Percentiles rank a stretch among this genome's conserved stretches.
phyloP scores from a whole-genome alignment of 2,888 invertebrate genomes.

The Nematopogon swammerdamellus region DNA sequence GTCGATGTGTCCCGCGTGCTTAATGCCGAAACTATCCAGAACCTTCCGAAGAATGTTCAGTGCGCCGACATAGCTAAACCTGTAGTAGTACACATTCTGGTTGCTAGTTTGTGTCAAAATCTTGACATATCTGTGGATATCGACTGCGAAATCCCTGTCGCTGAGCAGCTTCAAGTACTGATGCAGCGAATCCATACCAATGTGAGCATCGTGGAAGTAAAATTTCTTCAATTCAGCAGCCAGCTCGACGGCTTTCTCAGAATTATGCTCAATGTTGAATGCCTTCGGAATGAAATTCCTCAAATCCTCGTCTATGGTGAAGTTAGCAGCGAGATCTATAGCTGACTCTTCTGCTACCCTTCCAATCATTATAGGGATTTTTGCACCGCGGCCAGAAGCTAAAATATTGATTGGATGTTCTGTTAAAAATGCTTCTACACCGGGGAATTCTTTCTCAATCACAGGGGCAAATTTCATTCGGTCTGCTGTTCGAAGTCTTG shows the following conservation, averaged over 20 bases:
- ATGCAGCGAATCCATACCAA: constrained; percentile 22
- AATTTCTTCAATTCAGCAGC: constrained; percentile 26
- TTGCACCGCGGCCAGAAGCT: constrained; percentile 33
- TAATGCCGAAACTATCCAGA: constrained; percentile 17
- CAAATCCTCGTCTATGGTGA: constrained; percentile 27
- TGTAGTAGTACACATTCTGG: constrained; percentile 37
- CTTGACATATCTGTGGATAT: constrained; percentile 32
- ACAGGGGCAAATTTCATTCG: constrained; percentile 23
- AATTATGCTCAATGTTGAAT: constrained; percentile 27
- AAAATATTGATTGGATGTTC: constrained; percentile 32
- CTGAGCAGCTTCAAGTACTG: constrained; percentile 32
- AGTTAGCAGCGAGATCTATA: constrained; percentile 2
- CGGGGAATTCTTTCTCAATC: constrained; percentile 38
- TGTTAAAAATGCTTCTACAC: constrained; percentile 29
- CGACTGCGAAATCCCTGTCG: constrained; percentile 27
- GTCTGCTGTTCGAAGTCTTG: constrained; percentile 17
- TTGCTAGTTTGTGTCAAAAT: constrained; percentile 31
- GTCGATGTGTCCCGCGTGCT: constrained; percentile 31
- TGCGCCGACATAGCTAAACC: constrained; percentile 39
- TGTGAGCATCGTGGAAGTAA: constrained; percentile 29
- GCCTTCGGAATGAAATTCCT: constrained; percentile 31
- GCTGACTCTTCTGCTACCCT: constrained; percentile 23
- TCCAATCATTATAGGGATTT: constrained; percentile 39
- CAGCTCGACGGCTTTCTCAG: constrained; percentile 25
- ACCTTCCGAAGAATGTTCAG: constrained; percentile 26